Evolutionary conservation across 2,797 vertebrate genomes (phyloP).

Genomic region (Sebastiscus albofasciatus): DNA sequence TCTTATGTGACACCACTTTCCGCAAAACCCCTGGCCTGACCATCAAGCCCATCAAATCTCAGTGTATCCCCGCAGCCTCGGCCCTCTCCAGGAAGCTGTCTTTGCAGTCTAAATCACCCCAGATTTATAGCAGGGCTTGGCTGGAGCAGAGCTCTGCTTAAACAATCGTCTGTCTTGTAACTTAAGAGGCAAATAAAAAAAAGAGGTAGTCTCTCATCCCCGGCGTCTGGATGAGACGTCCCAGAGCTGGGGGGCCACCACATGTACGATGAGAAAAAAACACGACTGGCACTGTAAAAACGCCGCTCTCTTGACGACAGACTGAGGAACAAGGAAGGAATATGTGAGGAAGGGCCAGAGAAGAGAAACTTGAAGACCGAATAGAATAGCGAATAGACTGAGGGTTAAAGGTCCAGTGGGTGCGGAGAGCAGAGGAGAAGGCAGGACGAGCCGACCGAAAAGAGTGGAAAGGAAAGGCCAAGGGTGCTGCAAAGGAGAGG

Average conservation of each 20-base stretch:
- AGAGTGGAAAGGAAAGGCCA: slow-evolving; percentile 6
- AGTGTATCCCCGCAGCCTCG: slow-evolving; percentile 15
- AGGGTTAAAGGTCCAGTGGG: slow-evolving; percentile 43
- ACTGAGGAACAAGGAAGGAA: slow-evolving; percentile 8
- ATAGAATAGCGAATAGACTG: slow-evolving; percentile 32
- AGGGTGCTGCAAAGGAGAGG: slow-evolving; percentile 12
- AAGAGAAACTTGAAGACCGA: slow-evolving; percentile 11
- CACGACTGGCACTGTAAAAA: slow-evolving; percentile 44
- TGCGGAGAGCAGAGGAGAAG: slow-evolving; percentile 11
- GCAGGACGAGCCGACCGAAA: neutral
- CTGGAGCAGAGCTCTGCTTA: slow-evolving; percentile 60
- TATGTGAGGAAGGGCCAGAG: slow-evolving; percentile 10
- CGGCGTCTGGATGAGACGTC: slow-evolving; percentile 34
- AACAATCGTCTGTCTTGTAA: slow-evolving; percentile 71
- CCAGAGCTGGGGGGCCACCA: slow-evolving; percentile 44
- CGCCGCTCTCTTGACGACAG: slow-evolving; percentile 9
- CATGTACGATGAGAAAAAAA: slow-evolving; percentile 24
- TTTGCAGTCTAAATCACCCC: slow-evolving; percentile 56
- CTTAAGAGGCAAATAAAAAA: slow-evolving; percentile 71
- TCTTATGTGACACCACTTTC: slow-evolving; percentile 4
- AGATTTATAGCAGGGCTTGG: slow-evolving; percentile 67
- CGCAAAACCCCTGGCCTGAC: slow-evolving; percentile 14
- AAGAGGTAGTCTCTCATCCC: slow-evolving; percentile 42
- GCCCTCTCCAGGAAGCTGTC: slow-evolving; percentile 57
- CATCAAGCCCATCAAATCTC: slow-evolving; percentile 40